These are phyloP conservation scores for Enhydra lutris DNA, from an alignment of 2,113 vertebrate genomes.

Conservation along the genomic window DNA sequence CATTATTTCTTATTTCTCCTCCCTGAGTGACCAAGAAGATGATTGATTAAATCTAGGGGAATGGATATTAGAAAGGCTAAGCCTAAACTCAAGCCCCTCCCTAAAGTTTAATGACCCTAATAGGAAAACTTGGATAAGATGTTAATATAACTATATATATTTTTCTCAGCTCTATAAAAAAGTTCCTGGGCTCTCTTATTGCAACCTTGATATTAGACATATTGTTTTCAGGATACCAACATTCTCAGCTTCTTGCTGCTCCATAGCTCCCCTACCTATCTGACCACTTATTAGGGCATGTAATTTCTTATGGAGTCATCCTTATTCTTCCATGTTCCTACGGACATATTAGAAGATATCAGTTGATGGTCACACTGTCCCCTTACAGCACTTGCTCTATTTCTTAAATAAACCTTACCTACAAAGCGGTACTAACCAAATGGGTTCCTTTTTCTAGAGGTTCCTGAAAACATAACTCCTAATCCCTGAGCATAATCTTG, in stretches of 20 bases:
- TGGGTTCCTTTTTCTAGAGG: background rate
- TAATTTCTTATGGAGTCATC: background rate
- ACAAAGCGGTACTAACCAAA: background rate
- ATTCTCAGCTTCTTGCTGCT: no score
- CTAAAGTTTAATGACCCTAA: background rate
- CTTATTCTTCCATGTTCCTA: background rate
- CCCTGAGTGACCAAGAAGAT: background rate
- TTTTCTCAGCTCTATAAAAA: background rate
- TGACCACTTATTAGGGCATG: background rate
- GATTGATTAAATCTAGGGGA: background rate
- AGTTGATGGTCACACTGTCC: background rate
- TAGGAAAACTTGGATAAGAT: background rate
- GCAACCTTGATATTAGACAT: background rate
- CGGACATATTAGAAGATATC: background rate
- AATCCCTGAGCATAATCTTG: background rate
- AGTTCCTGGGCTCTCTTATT: background rate
- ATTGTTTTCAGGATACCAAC: background rate
- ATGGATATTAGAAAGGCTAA: background rate
- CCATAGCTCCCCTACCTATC: rapidly evolving
- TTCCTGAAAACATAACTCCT: background rate
- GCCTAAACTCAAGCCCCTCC: background rate
- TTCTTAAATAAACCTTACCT: background rate
- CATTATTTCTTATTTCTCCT: background rate
- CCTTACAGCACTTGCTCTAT: background rate
- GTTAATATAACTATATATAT: background rate